Evolutionary conservation across 2,113 vertebrate species (phyloP), one percentile per base, ranked within the genome.

Genomic region (Capra hircus): DNA sequence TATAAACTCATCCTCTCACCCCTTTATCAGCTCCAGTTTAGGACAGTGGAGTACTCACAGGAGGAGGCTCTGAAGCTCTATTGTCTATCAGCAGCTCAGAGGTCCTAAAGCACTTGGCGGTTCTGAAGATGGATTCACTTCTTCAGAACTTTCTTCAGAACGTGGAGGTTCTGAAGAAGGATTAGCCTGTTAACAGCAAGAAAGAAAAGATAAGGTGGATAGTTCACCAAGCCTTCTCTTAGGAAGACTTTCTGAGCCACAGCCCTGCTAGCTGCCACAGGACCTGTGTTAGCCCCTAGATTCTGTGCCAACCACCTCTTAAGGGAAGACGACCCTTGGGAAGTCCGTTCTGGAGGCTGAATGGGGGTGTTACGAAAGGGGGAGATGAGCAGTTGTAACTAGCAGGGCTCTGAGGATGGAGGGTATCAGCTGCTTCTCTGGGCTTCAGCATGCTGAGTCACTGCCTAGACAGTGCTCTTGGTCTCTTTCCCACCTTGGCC

Each of bases 401-500:
- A 30, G 82, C 30, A 95, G 71, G 53, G 43, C 94, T 96, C 95
- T 96, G 97, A 97, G 92, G 59, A 59, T 1, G 97, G 96, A 98
- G 97, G 97, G 83, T 45, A 60, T 96, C 97, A 89, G 97, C 98
- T 98, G 98, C 97, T 97, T 92, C 88, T 92, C 84, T 95, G 97
- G 97, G 91, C 98, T 97, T 95, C 60, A 52, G 94, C 0, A 6
- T 74, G 91, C 90, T 98, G 97, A 97, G 98, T 97, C 97, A 97
- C 95, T 98, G 98, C 98, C 98, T 97, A 96, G 97, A 98, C 93
- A 86, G 97, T 98, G 95, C 98, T 98, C 96, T 97, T 97, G 97
- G 93, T 6, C 60, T 97, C 95, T 88, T 92, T 82, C 45, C 92
- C 91, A 93, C n/a, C 60, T 96, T 88, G 95, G 92, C 97, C 95